Evolutionary conservation across 2,888 invertebrate genomes (phyloP).

Genomic region (Cephus pulcher): DNA sequence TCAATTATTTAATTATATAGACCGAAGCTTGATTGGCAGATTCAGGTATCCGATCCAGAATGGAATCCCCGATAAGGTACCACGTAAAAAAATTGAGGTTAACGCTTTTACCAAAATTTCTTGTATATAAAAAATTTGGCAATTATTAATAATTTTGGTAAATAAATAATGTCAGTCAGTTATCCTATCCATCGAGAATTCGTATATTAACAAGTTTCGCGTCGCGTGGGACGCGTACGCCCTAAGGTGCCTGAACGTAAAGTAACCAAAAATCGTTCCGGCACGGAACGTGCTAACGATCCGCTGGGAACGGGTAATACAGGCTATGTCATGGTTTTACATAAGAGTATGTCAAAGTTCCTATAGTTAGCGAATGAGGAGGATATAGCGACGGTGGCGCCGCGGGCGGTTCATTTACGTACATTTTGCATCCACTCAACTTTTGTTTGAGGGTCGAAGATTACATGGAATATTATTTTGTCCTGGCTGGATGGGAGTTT

Average conservation of each 20-base stretch:
- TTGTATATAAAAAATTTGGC: neutral
- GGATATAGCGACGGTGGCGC: slow-evolving; percentile 14
- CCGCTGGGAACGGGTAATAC: neutral
- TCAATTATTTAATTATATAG: neutral
- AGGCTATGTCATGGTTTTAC: neutral
- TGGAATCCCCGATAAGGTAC: neutral
- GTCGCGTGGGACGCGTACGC: no score
- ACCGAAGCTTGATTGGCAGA: neutral
- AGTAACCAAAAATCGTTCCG: no score
- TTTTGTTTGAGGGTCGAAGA: slow-evolving; percentile 52
- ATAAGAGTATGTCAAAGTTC: neutral
- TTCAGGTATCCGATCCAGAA: neutral
- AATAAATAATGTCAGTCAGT: neutral
- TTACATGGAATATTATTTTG: slow-evolving; percentile 55
- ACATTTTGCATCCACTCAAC: slow-evolving; percentile 52
- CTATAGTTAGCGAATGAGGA: neutral
- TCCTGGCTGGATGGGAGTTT: slow-evolving; percentile 26
- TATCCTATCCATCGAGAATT: neutral
- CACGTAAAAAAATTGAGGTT: neutral
- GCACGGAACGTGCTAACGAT: no score
- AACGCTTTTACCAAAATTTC: neutral
- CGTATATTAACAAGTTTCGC: neutral
- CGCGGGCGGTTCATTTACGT: slow-evolving; percentile 50
- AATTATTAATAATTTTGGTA: neutral
- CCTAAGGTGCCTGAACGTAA: no score